phyloP scores from a whole-genome alignment of 2,113 vertebrate genomes.

The Xiphophorus couchianus region DNA sequence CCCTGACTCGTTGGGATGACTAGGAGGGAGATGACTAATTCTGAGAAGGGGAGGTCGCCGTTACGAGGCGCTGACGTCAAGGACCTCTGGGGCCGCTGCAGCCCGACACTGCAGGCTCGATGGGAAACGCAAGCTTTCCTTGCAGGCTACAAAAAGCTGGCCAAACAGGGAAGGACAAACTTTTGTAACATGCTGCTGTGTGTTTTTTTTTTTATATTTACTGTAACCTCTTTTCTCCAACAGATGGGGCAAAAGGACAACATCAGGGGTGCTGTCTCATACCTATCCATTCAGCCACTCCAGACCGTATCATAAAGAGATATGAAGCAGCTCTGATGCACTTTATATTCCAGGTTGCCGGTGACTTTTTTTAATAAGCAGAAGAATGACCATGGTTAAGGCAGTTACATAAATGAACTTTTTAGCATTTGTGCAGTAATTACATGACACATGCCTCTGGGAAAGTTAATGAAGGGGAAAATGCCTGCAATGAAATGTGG shows the following conservation, averaged over 20 bases:
- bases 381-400: constrained; percentile 62
- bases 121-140: constrained; percentile 51
- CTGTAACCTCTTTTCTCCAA: constrained; percentile 69
- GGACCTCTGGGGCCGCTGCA: constrained; percentile 28
- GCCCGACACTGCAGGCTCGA: constrained; percentile 28
- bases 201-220: constrained; percentile 14
- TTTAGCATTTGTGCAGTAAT: constrained; percentile 55
- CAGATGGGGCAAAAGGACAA: constrained; percentile 79
- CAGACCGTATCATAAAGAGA: constrained; percentile 1
- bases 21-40: constrained; percentile 72
- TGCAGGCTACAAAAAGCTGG: constrained; percentile 16
- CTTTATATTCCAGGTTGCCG: constrained; percentile 6
- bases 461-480: constrained; percentile 65
- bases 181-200: constrained; percentile 17
- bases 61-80: constrained; percentile 55
- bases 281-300: constrained; percentile 27
- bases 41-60: constrained; percentile 49
- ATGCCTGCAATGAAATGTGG: constrained; percentile 66
- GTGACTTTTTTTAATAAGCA: constrained; percentile 54
- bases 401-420: constrained; percentile 56
- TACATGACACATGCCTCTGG: constrained; percentile 63
- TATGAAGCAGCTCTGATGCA: constrained; percentile 20
- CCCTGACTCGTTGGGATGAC: constrained; percentile 71
- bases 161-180: constrained; percentile 39
- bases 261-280: constrained; percentile 19